Percentiles rank a stretch among this genome's conserved stretches.
Evolutionary conservation across 2,797 vertebrate species (phyloP).

Genomic region (Pteronotus mesoamericanus): DNA sequence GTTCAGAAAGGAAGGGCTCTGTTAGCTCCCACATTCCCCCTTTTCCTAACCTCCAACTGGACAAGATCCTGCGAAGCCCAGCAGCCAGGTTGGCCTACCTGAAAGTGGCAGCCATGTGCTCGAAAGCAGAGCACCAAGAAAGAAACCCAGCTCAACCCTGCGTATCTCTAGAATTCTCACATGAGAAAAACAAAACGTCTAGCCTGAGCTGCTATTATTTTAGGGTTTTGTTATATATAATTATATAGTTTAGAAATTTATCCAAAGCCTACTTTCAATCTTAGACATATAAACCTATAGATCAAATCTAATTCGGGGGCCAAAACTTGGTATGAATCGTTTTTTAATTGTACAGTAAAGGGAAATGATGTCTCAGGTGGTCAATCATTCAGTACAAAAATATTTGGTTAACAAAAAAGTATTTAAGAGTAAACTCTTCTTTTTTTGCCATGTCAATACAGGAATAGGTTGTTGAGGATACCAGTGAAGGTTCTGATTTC

Average conservation of each 20-base stretch:
- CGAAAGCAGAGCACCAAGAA: background rate
- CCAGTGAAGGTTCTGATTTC: constrained; percentile 46
- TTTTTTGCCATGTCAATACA: background rate
- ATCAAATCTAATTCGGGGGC: background rate
- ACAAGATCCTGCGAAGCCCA: background rate
- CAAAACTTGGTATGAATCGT: background rate
- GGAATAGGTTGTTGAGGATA: background rate
- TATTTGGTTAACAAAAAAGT: background rate
- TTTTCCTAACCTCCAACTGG: background rate
- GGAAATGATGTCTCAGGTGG: background rate
- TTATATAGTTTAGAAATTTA: background rate
- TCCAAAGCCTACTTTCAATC: background rate
- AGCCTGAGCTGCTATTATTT: background rate
- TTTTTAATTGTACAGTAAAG: background rate
- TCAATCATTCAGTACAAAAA: background rate
- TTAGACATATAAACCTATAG: background rate
- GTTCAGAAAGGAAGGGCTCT: too few species aligned
- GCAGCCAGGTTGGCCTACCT: background rate
- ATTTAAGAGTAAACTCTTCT: background rate
- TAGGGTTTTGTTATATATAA: background rate
- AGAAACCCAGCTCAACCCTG: background rate
- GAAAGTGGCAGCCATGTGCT: background rate
- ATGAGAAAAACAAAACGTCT: background rate
- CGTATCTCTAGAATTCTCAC: background rate
- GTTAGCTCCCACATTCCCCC: background rate